Evolutionary conservation across 2,888 invertebrate species (phyloP), one percentile per base, ranked within the genome.

Genomic region (Diplazon laetatorius): DNA sequence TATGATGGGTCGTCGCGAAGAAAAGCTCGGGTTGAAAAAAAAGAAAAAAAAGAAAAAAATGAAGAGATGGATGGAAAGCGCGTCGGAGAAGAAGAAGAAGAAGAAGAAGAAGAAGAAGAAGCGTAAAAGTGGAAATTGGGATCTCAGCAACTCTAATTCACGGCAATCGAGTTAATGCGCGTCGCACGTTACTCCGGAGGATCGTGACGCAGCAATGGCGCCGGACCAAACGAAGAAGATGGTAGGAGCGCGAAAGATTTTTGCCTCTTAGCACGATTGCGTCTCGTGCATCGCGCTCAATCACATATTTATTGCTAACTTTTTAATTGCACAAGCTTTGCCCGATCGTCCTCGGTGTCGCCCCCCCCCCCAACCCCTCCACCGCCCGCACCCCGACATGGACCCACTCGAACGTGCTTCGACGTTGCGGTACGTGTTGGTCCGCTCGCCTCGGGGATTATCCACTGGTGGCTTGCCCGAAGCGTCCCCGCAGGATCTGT

Each of bases 191-290:
- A 60, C 69, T 50, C 39, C n/a, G n/a, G 37, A 68, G 55, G 55
- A 48, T 62, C 65, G 72, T 30, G 16, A 22, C 46, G 30, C 12
- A 3, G 48, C 18, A 12, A 22, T 4, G 57, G 42, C n/a, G n/a
- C 25, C 12, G 10, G 30, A 10, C 35, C 37, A 14, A 39, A 22
- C 39, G 37, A 52, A 46, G 22, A 37, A 48, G 20, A 16, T n/a
- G 42, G 63, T 60, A 78, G 69, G 50, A 60, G 73, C 60, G 55
- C 57, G 68, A 73, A n/a, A 52, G 76, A 84, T 83, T 83, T 84
- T 85, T 81, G 82, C 83, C 82, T 83, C 77, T 85, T 81, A 85
- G 79, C 78, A 74, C 80, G 80, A 86, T 85, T 85, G 82, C 76
- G 72, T 78, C 75, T 71, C 66, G 52, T 57, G 50, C 70, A 44